Evolutionary conservation across 1,140 invertebrate genomes (phyloP), one percentile per base, ranked within the genome.

Genomic region (Caenorhabditis brenneri): DNA sequence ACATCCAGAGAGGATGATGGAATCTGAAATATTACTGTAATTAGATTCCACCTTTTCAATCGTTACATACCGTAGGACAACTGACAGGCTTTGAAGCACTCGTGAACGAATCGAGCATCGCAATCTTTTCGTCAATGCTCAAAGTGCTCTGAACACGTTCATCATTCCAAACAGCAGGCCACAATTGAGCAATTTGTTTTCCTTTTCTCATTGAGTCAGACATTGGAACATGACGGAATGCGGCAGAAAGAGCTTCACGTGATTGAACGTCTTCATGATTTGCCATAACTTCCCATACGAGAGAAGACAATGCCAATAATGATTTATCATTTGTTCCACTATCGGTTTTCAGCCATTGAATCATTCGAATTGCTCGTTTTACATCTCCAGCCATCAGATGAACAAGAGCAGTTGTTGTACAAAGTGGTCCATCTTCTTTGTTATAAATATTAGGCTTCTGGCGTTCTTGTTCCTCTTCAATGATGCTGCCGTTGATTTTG

Each of bases 251-350:
- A 31, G 82, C 36, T 36, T 80, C 51, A 15, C 65, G 36, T 15
- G 79, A 74, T 27, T 85, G 84, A 15, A 49, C 79, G n/a, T 85
- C 84, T 79, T 85, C 84, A 60, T 85, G 84, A 74, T 85, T 85
- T 15, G 84, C 80, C 22, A 85, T 55, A 0, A 85, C 48, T 12
- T 85, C 79, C 84, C 84, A 85, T 24, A 74, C 60, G 7, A 85
- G 49, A 7, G 84, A 85, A 9, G 80, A 36, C 24, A 85, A 22
- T n/a, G 60, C 84, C 5, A 49, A 9, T 3, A 81, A 31, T 15
- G 78, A 80, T 49, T 55, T 81, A 5, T 55, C 19, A 42, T 9
- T 58, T n/a, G 51, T 51, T 22, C 15, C 31, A 53, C 48, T 42
- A 42, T 80, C 79, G 1, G 15, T 31, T 9, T 39, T 48, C 29